Conservation (phyloP, 2,113 vertebrate species). For the Tinamus guttatus region DNA sequence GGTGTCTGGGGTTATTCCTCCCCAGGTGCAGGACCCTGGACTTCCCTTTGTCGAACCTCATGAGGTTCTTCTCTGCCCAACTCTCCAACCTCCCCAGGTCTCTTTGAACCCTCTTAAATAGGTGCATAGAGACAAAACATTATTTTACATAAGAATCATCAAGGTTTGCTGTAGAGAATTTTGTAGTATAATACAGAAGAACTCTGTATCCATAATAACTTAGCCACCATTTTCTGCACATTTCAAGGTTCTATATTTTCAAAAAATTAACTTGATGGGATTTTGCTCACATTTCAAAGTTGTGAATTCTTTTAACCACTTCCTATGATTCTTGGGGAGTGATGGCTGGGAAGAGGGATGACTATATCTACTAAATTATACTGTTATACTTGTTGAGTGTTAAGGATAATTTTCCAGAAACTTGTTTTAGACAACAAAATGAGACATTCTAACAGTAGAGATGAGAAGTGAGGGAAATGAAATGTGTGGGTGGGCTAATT, state of each 20-base stretch:
- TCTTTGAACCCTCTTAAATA: conserved; percentile 10
- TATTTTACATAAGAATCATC: conserved; percentile 57
- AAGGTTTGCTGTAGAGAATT: conserved; percentile 36
- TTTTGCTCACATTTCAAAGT: conserved; percentile 57
- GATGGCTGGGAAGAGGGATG: neutral
- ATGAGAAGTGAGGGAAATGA: conserved; percentile 1
- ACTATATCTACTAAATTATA: neutral
- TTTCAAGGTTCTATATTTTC: neutral
- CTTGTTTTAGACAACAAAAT: neutral
- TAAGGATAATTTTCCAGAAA: conserved; percentile 43
- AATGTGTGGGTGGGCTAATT: neutral
- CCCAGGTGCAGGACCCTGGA: too few species aligned
- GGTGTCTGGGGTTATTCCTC: too few species aligned
- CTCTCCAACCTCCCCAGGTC: too few species aligned
- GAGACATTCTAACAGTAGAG: neutral
- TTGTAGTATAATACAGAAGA: neutral
- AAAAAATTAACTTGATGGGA: neutral
- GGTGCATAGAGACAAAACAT: conserved; percentile 23
- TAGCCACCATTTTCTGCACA: conserved; percentile 50
- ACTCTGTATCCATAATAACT: conserved; percentile 53
- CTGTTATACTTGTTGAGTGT: neutral
- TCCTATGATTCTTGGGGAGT: neutral
- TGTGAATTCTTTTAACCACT: neutral
- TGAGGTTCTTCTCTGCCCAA: too few species aligned
- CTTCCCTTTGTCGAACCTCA: too few species aligned